These are phyloP conservation scores for Platycnemis pennipes DNA, from an alignment of 2,888 invertebrate species.

Conservation along the genomic window DNA sequence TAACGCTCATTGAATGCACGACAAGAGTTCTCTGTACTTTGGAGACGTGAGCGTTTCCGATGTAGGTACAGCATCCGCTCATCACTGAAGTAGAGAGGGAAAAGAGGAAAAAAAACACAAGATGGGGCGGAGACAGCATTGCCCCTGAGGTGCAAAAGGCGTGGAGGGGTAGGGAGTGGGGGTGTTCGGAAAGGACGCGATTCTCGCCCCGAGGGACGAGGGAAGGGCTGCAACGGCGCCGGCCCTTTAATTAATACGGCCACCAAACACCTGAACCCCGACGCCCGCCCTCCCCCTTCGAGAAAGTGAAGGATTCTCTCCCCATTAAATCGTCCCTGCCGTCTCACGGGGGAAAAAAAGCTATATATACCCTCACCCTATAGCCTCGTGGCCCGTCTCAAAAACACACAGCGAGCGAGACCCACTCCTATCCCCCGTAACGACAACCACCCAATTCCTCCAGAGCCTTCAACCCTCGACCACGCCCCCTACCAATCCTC, in stretches of 20 bases:
- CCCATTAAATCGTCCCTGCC: background rate
- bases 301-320: slow-evolving; percentile 18
- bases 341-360: background rate
- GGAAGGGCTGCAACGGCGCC: background rate
- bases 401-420: background rate
- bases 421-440: background rate
- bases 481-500: background rate
- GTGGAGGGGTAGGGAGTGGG: too few relatives aligned
- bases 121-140: too few relatives aligned
- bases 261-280: slow-evolving; percentile 7
- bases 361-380: background rate
- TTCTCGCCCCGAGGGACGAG: background rate
- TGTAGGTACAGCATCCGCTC: background rate
- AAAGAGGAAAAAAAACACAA: background rate
- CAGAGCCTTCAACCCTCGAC: background rate
- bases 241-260: slow-evolving; percentile 19
- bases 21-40: too few relatives aligned
- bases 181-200: background rate
- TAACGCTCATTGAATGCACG: too few relatives aligned
- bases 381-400: background rate
- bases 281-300: background rate
- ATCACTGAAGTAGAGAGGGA: background rate
- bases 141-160: too few relatives aligned
- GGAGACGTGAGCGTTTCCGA: background rate
- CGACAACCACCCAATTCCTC: background rate